Evolutionary conservation across 2,888 invertebrate species (phyloP).

Genomic region (Liopterus haemorrhoidalis): DNA sequence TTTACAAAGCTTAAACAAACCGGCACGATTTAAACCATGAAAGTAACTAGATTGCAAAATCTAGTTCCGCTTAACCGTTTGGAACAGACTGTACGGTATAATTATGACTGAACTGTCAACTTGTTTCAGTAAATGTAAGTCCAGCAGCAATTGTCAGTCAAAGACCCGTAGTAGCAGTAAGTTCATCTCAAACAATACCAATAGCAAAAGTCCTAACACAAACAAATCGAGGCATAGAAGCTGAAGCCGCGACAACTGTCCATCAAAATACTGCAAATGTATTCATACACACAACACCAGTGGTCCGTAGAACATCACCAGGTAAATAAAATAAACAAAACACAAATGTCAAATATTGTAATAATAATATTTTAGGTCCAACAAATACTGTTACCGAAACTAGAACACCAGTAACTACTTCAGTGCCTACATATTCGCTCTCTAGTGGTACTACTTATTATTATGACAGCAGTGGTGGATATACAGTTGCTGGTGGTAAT

Average conservation of each 20-base stretch:
- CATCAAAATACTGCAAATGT: constrained; percentile 36
- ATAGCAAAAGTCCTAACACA: constrained; percentile 44
- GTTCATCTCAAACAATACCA: constrained; percentile 41
- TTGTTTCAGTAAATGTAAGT: constrained; percentile 37
- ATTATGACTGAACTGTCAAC: neutral
- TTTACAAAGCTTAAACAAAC: too few species aligned
- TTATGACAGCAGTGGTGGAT: constrained; percentile 41
- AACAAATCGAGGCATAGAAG: constrained; percentile 11
- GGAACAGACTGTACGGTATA: neutral
- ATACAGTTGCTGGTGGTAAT: constrained; percentile 33
- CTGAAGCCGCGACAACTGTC: constrained; percentile 31
- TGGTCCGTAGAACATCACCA: constrained; percentile 40
- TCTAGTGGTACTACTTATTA: constrained; percentile 40
- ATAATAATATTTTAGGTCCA: constrained; percentile 34
- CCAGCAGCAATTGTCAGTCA: constrained; percentile 42
- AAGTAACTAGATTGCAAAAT: constrained; percentile 7
- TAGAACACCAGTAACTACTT: constrained; percentile 37
- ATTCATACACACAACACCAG: constrained; percentile 42
- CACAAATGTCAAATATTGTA: neutral
- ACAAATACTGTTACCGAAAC: constrained; percentile 26
- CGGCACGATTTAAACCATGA: too few species aligned
- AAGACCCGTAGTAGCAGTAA: constrained; percentile 39
- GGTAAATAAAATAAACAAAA: constrained; percentile 34
- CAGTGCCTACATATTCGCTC: constrained; percentile 41
- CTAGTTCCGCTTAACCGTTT: neutral